Conservation (phyloP, 2,113 vertebrate genomes). For the Syngnathus scovelli region DNA sequence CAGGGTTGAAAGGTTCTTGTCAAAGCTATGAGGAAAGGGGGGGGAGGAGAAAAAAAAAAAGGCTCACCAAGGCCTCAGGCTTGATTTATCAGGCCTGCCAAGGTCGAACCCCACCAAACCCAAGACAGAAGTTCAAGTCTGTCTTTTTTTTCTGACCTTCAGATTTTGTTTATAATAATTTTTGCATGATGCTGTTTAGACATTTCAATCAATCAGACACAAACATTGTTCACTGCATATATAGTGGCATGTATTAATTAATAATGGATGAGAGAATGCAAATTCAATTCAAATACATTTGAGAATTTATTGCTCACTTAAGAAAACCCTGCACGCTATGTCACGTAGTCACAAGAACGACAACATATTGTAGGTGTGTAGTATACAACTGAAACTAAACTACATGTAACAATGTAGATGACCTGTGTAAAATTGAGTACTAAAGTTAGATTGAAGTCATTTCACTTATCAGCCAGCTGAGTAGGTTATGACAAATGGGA, state of each 20-base stretch:
- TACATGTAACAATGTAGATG: too few relatives aligned
- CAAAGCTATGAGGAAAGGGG: conserved; percentile 35
- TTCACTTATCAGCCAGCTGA: too few relatives aligned
- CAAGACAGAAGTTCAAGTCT: conserved; percentile 47
- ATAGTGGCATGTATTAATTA: background rate
- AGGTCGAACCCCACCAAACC: conserved; percentile 41
- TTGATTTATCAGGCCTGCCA: conserved; percentile 57
- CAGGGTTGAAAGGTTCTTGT: conserved; percentile 46
- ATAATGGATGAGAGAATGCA: too few relatives aligned
- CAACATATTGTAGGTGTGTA: too few relatives aligned
- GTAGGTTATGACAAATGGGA: too few relatives aligned
- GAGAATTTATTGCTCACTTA: too few relatives aligned
- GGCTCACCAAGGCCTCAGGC: conserved; percentile 53
- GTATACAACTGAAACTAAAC: too few relatives aligned
- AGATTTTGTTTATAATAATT: conserved; percentile 10
- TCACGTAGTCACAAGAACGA: too few relatives aligned
- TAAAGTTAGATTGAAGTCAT: too few relatives aligned
- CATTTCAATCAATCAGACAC: conserved; percentile 1
- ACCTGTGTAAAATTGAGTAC: too few relatives aligned
- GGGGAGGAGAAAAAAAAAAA: conserved; percentile 37
- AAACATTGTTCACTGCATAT: background rate
- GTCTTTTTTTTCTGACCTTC: conserved; percentile 15
- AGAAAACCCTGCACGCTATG: too few relatives aligned
- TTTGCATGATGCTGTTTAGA: conserved; percentile 5
- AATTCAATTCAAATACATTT: too few relatives aligned